Percentiles rank a stretch among this genome's conserved stretches.
phyloP scores from a whole-genome alignment of 2,888 invertebrate species.

The Caenorhabditis plicata region DNA sequence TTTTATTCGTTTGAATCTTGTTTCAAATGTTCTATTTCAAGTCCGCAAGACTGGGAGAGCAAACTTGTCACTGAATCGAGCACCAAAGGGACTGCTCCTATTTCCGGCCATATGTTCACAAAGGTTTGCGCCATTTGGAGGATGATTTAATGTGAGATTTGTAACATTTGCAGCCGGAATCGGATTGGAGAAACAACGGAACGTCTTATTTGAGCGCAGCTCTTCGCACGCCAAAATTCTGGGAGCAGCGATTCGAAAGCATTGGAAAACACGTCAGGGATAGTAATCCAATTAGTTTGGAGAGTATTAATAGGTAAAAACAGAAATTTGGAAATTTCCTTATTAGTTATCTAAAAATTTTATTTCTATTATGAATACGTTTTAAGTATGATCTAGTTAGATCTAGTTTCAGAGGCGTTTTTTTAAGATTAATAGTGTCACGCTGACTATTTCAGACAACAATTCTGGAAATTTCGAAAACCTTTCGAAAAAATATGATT shows the following conservation, averaged over 20 bases:
- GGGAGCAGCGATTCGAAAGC: constrained; percentile 63
- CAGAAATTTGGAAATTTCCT: not conserved
- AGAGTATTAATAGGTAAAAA: constrained; percentile 57
- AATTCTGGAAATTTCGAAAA: no score
- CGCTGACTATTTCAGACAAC: no score
- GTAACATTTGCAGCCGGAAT: constrained; percentile 36
- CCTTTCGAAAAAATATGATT: no score
- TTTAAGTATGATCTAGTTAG: not conserved
- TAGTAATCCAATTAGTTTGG: constrained; percentile 62
- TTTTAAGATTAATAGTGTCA: no score
- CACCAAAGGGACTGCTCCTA: constrained; percentile 58
- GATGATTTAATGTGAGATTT: constrained; percentile 5
- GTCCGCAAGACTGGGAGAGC: constrained; percentile 63
- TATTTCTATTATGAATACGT: no score
- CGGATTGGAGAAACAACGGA: constrained; percentile 53
- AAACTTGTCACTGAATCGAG: constrained; percentile 55
- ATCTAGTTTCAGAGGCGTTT: not conserved
- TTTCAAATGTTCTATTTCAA: constrained; percentile 21
- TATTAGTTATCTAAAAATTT: not conserved
- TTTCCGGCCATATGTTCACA: constrained; percentile 63
- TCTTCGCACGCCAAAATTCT: constrained; percentile 64
- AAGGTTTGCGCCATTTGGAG: constrained; percentile 32
- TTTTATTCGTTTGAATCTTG: not conserved
- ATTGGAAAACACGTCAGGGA: constrained; percentile 62
- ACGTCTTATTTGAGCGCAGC: constrained; percentile 63